A percentile compares a stretch with the other conserved stretches of the same genome.
Conservation (phyloP, 2,888 invertebrate species). For the Prosapia bicincta region DNA sequence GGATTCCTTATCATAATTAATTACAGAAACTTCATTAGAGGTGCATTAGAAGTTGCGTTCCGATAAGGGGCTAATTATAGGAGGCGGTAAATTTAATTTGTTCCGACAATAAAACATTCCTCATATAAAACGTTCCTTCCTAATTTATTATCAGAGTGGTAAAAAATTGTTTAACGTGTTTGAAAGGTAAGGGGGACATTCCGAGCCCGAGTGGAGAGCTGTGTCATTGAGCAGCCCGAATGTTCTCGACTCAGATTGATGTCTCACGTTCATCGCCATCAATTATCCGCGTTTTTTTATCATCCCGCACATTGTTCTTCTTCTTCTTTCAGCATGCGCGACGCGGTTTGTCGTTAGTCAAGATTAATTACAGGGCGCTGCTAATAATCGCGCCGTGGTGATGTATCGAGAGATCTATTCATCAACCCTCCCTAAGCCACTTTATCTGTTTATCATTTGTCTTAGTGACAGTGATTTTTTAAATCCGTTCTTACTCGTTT, state of each 20-base stretch:
- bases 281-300: not conserved
- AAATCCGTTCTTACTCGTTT: not conserved
- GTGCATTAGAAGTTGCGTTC: not conserved
- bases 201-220: not conserved
- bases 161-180: slow-evolving; percentile 11
- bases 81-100: not conserved
- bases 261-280: not conserved
- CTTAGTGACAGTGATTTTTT: not conserved
- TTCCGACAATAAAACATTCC: not conserved
- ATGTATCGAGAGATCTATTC: not conserved
- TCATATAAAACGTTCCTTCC: slow-evolving; percentile 26
- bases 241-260: not conserved
- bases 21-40: not conserved
- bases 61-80: not conserved
- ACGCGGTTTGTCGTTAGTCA: not conserved
- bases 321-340: not conserved
- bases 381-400: not conserved
- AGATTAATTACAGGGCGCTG: not conserved
- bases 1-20: not conserved
- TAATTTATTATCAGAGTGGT: slow-evolving; percentile 21
- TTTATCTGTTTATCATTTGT: slow-evolving; percentile 2
- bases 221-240: not conserved
- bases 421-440: not conserved
- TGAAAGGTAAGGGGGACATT: not conserved
- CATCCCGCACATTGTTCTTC: not conserved